Evolutionary conservation across 2,888 invertebrate genomes (phyloP), one percentile per base, ranked within the genome.

Genomic region (Odontocerum albicorne): DNA sequence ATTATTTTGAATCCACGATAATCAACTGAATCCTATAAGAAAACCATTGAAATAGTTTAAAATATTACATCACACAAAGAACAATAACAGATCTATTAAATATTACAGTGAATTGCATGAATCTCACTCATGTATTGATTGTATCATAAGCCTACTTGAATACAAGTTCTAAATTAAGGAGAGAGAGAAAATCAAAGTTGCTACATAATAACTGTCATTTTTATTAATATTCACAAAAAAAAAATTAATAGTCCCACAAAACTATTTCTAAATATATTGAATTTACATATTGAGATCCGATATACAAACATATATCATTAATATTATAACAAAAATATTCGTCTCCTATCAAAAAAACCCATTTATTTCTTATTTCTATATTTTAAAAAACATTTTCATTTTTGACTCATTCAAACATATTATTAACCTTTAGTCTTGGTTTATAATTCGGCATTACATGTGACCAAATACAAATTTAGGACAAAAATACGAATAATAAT

Each of bases 211-310:
- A 27, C 27, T 27, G 27, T 27, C 10, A 27, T 7, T 27, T 27
- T 27, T 27, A 27, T 7, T 27, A 27, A 27, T 27, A 27, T 7
- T 7, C 4, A 27, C 4, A 27, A 10, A 27, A 27, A 27, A 27
- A n/a, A n/a, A n/a, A n/a, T n/a, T n/a, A n/a, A n/a, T n/a, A n/a
- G n/a, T n/a, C 27, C 4, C 21, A n/a, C 21, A 15, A 21, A 15
- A 17, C 17, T 45, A 19, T 47, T 17, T 45, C 51, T 57, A 57
- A 47, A 44, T 57, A 57, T 36, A 42, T 42, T 45, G 33, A 55
- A 42, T 57, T 54, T 57, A 49, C 47, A 57, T 54, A 57, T 49
- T 57, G 57, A 57, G 57, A 57, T 57, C 57, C 46, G 51, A 56
- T 56, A 49, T 47, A 47, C 33, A 31, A 35, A 20, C 39, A 12